Evolutionary conservation across 2,888 invertebrate genomes (phyloP).

Genomic region (Sarcophaga subvicina): DNA sequence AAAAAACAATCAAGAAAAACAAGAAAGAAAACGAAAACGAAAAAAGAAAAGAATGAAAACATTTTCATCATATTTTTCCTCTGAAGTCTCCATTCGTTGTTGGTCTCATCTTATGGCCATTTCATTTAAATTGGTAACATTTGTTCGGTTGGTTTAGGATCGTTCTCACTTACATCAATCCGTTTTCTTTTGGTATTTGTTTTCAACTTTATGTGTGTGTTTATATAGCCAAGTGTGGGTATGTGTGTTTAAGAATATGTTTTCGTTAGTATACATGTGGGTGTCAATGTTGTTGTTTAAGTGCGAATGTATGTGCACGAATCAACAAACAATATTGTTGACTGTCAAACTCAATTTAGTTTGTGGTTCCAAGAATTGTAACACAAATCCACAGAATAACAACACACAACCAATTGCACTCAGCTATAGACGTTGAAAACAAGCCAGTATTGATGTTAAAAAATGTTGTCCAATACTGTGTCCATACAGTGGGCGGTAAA

Average conservation of each 20-base stretch:
- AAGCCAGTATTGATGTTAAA: background rate
- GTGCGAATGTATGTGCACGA: background rate
- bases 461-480: background rate
- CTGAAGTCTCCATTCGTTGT: conserved; percentile 1
- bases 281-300: background rate
- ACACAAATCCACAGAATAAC: conserved; percentile 39
- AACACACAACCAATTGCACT: background rate
- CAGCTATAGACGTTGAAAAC: conserved; percentile 10
- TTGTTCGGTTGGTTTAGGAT: conserved; percentile 33
- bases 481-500: conserved; percentile 17
- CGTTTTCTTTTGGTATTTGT: background rate
- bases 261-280: background rate
- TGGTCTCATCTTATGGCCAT: conserved; percentile 31
- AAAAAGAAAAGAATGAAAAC: background rate
- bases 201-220: background rate
- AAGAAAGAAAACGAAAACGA: background rate
- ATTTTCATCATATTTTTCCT: conserved; percentile 49
- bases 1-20: background rate
- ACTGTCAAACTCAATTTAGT: conserved; percentile 65
- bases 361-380: conserved; percentile 57
- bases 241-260: background rate
- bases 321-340: conserved; percentile 56
- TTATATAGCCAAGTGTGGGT: background rate
- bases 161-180: background rate
- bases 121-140: conserved; percentile 53